Evolutionary conservation across 2,797 vertebrate genomes (phyloP), one percentile per base, ranked within the genome.

Genomic region (Steatocranus sp.): DNA sequence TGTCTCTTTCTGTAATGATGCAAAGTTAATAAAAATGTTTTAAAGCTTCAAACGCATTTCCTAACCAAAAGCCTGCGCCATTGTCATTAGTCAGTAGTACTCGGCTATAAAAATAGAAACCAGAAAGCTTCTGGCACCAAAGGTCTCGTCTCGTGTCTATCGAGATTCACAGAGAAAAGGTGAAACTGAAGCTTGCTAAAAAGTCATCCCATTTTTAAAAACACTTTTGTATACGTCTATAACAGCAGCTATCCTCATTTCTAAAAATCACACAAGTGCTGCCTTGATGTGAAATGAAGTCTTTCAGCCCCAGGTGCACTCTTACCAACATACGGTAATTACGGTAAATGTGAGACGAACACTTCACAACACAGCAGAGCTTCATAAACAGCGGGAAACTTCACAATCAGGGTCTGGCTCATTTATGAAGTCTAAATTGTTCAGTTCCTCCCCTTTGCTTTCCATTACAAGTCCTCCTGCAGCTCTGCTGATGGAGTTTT

Each of bases 401-500:
- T 73, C 43, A 73, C 68, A 32, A 73, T 48, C 79, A 8, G 36
- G 49, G 27, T 73, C 68, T 68, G 46, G 32, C n/a, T 80, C 50
- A 36, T 89, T 87, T 85, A 86, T 83, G 75, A 85, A 88, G 86
- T 85, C 78, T 74, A 70, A 79, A 48, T 83, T 63, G 85, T 86
- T 88, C 54, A 61, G 58, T 58, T 78, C 56, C 78, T 82, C 81
- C 78, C 23, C 78, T 88, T 85, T 86, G 86, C 83, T 92, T 92
- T 92, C 87, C 88, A 92, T 91, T 88, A 86, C 81, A 50, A 66
- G 61, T 88, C 36, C 80, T 88, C 89, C 86, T 83, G 53, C 84
- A 63, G 89, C 85, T 91, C 82, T 30, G 78, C 82, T 89, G 88
- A 92, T 91, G 86, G 85, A 53, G 17, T 86, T 93, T 93, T 92